Evolutionary conservation across 2,113 vertebrate species (phyloP).

Genomic region (Boleophthalmus pectinirostris): DNA sequence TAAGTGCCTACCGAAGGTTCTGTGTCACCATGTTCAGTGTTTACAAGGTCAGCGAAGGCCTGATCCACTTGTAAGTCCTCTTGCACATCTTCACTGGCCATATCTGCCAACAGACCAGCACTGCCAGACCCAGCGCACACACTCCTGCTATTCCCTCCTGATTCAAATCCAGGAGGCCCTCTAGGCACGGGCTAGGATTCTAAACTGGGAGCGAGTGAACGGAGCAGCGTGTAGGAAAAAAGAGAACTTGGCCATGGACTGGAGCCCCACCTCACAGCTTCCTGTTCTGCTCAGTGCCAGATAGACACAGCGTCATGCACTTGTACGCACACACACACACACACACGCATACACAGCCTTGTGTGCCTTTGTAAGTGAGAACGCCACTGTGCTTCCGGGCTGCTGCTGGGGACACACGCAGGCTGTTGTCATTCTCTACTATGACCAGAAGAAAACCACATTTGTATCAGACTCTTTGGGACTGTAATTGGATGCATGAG

Average conservation of each 20-base stretch:
- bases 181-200: conserved; percentile 45
- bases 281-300: conserved; percentile 70
- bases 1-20: conserved; percentile 61
- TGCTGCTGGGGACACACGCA: conserved; percentile 24
- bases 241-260: conserved; percentile 45
- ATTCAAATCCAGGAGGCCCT: conserved; percentile 62
- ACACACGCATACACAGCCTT: conserved; percentile 21
- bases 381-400: conserved; percentile 65
- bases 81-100: conserved; percentile 60
- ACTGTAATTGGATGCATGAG: not conserved
- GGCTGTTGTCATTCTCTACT: conserved; percentile 36
- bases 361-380: conserved; percentile 59
- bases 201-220: conserved; percentile 54
- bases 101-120: conserved; percentile 39
- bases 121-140: conserved; percentile 13
- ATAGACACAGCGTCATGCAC: conserved; percentile 62
- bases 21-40: conserved; percentile 54
- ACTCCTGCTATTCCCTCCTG: conserved; percentile 41
- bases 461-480: not conserved
- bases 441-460: not conserved
- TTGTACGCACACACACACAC: conserved; percentile 40
- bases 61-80: conserved; percentile 52
- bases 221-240: conserved; percentile 46
- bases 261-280: conserved; percentile 66
- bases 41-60: conserved; percentile 17